Conservation (phyloP, 2,797 vertebrate genomes). For the Uromys caudimaculatus region DNA sequence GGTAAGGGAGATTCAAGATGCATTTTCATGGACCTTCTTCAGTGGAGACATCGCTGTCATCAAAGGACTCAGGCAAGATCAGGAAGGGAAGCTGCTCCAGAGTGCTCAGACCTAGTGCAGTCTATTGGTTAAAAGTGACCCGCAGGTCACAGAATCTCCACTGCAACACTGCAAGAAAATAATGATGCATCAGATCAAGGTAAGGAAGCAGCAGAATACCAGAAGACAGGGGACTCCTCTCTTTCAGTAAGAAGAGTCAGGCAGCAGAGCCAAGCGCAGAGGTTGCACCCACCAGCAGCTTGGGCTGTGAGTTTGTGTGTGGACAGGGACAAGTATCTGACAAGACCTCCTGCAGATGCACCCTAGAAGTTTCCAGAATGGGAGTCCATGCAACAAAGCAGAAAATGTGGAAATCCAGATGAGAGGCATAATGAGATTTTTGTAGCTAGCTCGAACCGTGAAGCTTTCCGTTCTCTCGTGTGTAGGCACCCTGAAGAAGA, state of each 20-base stretch:
- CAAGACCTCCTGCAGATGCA: conserved; percentile 52
- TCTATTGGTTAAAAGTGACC: neutral
- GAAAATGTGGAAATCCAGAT: neutral
- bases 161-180: neutral
- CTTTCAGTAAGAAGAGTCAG: conserved; percentile 57
- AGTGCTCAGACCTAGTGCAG: neutral
- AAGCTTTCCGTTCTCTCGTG: neutral
- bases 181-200: neutral
- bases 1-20: neutral
- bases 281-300: neutral
- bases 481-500: neutral
- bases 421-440: neutral
- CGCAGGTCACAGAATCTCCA: neutral
- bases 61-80: neutral
- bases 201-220: neutral
- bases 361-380: conserved; percentile 78
- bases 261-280: neutral
- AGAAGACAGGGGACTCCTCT: conserved; percentile 49
- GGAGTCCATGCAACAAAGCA: neutral
- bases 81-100: neutral
- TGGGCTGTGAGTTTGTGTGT: conserved; percentile 70
- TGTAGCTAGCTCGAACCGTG: neutral
- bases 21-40: neutral
- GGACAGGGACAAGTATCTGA: conserved; percentile 63
- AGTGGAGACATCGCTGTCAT: neutral